These are phyloP conservation scores for Loxodonta africana DNA, from an alignment of 2,113 vertebrate genomes.

Conservation along the genomic window DNA sequence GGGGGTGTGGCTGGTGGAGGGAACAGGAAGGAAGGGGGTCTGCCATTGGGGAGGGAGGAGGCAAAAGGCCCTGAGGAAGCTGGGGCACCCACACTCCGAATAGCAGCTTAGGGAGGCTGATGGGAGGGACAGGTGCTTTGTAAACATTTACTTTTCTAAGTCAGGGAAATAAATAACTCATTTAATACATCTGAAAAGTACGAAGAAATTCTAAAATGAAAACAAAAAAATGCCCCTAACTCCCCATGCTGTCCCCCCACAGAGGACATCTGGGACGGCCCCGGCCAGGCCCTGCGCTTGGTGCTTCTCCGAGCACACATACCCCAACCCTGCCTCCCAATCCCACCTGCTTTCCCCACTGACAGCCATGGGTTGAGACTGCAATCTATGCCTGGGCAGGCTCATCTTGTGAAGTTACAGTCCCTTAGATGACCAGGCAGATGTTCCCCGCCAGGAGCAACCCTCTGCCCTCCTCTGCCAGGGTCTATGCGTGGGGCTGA, in stretches of 20 bases:
- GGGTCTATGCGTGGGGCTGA: not conserved
- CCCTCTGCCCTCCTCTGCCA: not conserved
- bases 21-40: not conserved
- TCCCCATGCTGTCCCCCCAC: not conserved
- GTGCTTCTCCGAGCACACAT: not conserved
- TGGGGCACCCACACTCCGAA: not conserved
- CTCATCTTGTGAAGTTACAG: not conserved
- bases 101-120: not conserved
- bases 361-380: not conserved
- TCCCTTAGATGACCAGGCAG: too few species aligned
- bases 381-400: fast-evolving
- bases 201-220: not conserved
- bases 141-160: not conserved
- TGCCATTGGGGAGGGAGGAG: not conserved
- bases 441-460: not conserved
- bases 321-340: not conserved
- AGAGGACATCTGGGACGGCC: not conserved
- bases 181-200: not conserved
- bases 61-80: too few species aligned
- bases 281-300: not conserved
- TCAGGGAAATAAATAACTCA: not conserved
- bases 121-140: not conserved
- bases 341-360: not conserved
- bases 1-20: not conserved
- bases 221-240: not conserved